Evolutionary conservation across 2,113 vertebrate species (phyloP).

Genomic region (Rhagologus leucostigma): DNA sequence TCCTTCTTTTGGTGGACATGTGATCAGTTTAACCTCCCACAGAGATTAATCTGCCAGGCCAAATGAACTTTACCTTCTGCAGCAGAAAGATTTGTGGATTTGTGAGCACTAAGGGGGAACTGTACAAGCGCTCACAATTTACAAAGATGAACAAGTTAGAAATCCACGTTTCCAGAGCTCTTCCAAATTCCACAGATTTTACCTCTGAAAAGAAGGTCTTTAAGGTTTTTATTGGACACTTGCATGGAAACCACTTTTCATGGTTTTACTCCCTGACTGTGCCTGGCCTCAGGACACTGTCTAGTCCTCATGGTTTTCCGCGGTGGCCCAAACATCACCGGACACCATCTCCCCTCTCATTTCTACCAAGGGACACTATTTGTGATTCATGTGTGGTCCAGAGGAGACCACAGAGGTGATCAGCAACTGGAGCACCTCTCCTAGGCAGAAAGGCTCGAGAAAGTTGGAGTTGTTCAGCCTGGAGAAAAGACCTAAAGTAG

Average conservation of each 20-base stretch:
- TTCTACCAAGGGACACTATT: background rate
- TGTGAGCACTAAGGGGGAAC: background rate
- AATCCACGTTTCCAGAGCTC: background rate
- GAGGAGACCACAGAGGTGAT: background rate
- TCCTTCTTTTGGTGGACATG: background rate
- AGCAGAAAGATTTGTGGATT: background rate
- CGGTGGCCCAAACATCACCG: rapidly evolving
- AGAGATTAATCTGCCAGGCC: background rate
- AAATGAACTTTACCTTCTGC: background rate
- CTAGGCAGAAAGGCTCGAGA: rapidly evolving
- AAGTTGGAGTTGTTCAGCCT: background rate
- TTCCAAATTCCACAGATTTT: background rate
- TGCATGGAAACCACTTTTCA: background rate
- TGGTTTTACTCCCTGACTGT: background rate
- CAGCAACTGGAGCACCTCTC: background rate
- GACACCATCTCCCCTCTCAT: background rate
- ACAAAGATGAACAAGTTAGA: background rate
- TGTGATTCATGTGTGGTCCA: background rate
- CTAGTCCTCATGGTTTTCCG: background rate
- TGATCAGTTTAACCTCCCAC: background rate
- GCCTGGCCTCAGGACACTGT: background rate
- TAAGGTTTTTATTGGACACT: background rate
- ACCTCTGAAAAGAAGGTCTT: background rate
- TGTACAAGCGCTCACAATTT: background rate
- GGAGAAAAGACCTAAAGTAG: background rate